Evolutionary conservation across 1,140 invertebrate genomes (phyloP).

Genomic region (Mylabris phalerata): DNA sequence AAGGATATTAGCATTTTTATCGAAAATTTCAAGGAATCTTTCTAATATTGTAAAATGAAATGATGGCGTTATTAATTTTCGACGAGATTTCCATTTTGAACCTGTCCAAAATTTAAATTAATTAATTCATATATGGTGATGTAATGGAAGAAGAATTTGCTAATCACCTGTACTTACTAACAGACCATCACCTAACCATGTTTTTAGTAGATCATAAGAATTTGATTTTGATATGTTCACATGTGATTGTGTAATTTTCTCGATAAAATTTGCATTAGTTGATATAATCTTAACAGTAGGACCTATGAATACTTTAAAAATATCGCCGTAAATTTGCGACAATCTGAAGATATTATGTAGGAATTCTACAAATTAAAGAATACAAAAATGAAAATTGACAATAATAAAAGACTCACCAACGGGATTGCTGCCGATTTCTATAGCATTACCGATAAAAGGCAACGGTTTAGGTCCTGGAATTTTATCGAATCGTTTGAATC

Average conservation of each 20-base stretch:
- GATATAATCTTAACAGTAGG: background rate
- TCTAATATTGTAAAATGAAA: conserved; percentile 79
- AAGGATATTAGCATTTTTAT: too few relatives aligned
- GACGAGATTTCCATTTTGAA: conserved; percentile 54
- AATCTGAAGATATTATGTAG: background rate
- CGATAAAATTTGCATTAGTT: background rate
- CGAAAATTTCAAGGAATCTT: conserved; percentile 68
- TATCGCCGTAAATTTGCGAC: background rate
- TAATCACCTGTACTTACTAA: conserved; percentile 5
- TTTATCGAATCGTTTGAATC: too few relatives aligned
- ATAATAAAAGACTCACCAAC: too few relatives aligned
- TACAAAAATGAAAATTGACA: too few relatives aligned
- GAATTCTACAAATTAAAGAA: background rate
- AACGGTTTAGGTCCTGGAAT: too few relatives aligned
- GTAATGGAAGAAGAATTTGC: too few relatives aligned
- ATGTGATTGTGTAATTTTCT: background rate
- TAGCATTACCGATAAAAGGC: too few relatives aligned
- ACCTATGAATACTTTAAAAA: conserved; percentile 2
- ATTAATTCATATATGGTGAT: too few relatives aligned
- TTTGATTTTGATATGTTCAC: conserved; percentile 5
- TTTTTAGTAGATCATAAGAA: background rate
- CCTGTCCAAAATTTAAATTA: background rate
- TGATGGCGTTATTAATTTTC: conserved; percentile 70
- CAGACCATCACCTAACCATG: conserved; percentile 2
- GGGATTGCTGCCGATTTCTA: too few relatives aligned